These are phyloP conservation scores for Motacilla alba DNA, from an alignment of 2,113 vertebrate species.

Conservation along the genomic window DNA sequence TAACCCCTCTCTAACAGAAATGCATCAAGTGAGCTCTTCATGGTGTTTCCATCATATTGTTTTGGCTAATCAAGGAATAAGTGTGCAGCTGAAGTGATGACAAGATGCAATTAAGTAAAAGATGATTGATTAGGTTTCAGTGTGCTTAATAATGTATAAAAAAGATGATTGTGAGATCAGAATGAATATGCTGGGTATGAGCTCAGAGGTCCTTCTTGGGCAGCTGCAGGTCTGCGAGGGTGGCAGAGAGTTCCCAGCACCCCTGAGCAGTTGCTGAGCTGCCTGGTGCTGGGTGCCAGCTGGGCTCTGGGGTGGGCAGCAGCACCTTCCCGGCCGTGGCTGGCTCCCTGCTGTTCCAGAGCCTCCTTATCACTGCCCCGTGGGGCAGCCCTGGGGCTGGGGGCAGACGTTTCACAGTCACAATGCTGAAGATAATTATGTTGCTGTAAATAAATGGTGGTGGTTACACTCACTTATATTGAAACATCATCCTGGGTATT, in stretches of 20 bases:
- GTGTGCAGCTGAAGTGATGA: not conserved
- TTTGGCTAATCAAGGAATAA: conserved; percentile 33
- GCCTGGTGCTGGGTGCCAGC: not conserved
- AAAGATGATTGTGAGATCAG: not conserved
- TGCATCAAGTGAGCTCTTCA: conserved; percentile 22
- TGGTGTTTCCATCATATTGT: not conserved
- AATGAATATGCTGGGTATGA: not conserved
- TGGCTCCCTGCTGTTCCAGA: not conserved
- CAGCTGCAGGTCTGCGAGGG: not conserved
- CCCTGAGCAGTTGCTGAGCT: accelerated
- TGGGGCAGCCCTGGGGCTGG: not conserved
- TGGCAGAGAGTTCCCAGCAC: not conserved
- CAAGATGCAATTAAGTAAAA: conserved; percentile 56
- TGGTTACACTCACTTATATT: not conserved
- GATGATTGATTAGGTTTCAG: conserved; percentile 55
- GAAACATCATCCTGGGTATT: not conserved
- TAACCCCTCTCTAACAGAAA: conserved; percentile 32
- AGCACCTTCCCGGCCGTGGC: not conserved
- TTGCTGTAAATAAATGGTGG: not conserved
- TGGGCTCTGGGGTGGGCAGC: not conserved
- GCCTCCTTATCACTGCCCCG: accelerated
- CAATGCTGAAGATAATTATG: not conserved
- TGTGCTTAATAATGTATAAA: not conserved
- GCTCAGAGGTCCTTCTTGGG: not conserved
- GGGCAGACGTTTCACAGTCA: not conserved